A percentile compares a stretch with the other conserved stretches of the same genome.
phyloP scores from a whole-genome alignment of 2,113 vertebrate species.

The Tychaedon coryphoeus region DNA sequence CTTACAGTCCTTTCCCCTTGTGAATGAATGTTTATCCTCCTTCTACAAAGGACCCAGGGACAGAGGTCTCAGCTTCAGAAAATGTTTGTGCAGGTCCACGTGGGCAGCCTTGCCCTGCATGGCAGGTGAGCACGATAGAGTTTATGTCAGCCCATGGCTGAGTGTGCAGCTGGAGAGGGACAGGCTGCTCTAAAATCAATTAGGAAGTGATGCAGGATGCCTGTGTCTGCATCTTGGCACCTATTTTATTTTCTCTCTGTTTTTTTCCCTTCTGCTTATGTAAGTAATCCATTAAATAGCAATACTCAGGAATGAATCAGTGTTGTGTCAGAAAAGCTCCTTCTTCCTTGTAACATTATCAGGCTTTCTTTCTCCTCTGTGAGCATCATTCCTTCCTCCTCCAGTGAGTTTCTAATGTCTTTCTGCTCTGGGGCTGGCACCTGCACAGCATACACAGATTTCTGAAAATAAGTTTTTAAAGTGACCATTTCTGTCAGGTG shows the following conservation, averaged over 20 bases:
- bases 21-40: background rate
- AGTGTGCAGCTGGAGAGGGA: background rate
- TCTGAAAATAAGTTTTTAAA: background rate
- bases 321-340: background rate
- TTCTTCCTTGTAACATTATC: background rate
- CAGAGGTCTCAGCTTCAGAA: background rate
- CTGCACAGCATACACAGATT: background rate
- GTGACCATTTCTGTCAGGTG: background rate
- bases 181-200: background rate
- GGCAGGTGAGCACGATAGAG: background rate
- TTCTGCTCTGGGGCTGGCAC: background rate
- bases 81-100: background rate
- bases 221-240: background rate
- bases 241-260: background rate
- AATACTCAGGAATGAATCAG: background rate
- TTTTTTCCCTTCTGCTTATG: background rate
- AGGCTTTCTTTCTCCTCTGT: background rate
- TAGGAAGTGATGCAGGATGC: background rate
- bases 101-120: background rate
- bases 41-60: background rate
- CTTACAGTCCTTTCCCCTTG: background rate
- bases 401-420: background rate
- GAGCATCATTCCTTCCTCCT: background rate
- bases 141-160: background rate
- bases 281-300: background rate